Base-by-base conservation (phyloP, 2,888 invertebrate species). In the Merodon equestris region DNA sequence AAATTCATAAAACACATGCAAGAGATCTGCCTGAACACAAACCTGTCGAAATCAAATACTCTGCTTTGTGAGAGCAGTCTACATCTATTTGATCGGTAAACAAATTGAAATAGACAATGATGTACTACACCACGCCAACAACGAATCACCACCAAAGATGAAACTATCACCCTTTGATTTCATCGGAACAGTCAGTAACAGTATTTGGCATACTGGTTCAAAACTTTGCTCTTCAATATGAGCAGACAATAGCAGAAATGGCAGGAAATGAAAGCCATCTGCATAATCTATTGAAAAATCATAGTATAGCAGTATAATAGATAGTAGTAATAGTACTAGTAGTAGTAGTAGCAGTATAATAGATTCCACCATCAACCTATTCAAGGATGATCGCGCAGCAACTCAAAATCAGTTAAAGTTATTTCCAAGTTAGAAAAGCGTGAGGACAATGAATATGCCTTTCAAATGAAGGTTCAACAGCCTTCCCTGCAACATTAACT, bases 161-260 rank as follows among this genome's bases (percentile, higher is more conserved):
- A 48, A 18, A 3, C 48, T 5, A 15, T 48, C 48, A 9, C 48
- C 48, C 19, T 48, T 48, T 19, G 48, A 48, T 48, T 18, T 48
- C 19, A 48, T 48, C n/a, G 48, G 48, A 10, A 48, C 48, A 48
- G 44, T 14, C 44, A n/a, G 44, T n/a, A 44, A 44, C 44, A 44
- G n/a, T 44, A 44, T n/a, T 44, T 44, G 44, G 44, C 2, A 44
- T 44, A 44, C 14, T 44, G 44, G 44, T n/a, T 44, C 44, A 44
- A 44, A 44, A 44, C 44, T 44, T 44, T 44, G 44, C 13, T 44
- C 44, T 44, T 44, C 44, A 44, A 44, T 12, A 44, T 44, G 44
- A 44, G n/a, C 44, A 44, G 14, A 44, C 44, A 44, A n/a, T 44
- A 44, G 44, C n/a, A 44, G 44, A 44, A 44, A 14, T 44, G 13